Evolutionary conservation across 1,140 invertebrate species (phyloP), one percentile per base, ranked within the genome.

Genomic region (Battus philenor): DNA sequence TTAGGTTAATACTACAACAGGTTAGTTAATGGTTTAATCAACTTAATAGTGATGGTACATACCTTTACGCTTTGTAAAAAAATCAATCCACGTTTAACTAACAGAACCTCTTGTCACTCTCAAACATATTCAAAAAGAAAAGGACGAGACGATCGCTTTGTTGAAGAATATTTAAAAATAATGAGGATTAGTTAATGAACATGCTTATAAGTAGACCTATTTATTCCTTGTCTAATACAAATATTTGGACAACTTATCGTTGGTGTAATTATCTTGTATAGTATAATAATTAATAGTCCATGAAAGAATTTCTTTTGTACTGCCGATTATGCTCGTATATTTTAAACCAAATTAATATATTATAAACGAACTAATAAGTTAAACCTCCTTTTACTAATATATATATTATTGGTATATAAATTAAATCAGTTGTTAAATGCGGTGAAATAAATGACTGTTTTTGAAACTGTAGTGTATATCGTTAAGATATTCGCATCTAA

Each of bases 171-270:
- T 29, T 18, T 26, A 11, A 29, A 29, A 11, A 1, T n/a, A 41
- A 41, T 41, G 38, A 41, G 8, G 4, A 41, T 41, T 16, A 29
- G n/a, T 10, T 29, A 17, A 17, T 29, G 8, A 16, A 10, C 17
- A 17, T 10, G 16, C 38, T 30, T 17, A 29, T 29, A 41, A 24
- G 10, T 39, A n/a, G 3, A 29, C 22, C n/a, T 17, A 27, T 17
- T 41, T 29, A 41, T 20, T 15, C n/a, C 7, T 9, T 34, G 5
- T 22, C 17, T 17, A 4, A 4, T 1, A 9, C 15, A 27, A 29
- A 41, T 2, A 29, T 41, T 29, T 41, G 34, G 18, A 15, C 29
- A 29, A 10, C 22, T 41, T 41, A 41, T 41, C 38, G 2, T 0
- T 30, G 9, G n/a, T 30, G 24, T 11, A 30, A 9, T 27, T n/a